Percentiles rank a stretch among this genome's conserved stretches.
Conservation (phyloP, 2,888 invertebrate genomes). For the Shargacucullia verbasci region DNA sequence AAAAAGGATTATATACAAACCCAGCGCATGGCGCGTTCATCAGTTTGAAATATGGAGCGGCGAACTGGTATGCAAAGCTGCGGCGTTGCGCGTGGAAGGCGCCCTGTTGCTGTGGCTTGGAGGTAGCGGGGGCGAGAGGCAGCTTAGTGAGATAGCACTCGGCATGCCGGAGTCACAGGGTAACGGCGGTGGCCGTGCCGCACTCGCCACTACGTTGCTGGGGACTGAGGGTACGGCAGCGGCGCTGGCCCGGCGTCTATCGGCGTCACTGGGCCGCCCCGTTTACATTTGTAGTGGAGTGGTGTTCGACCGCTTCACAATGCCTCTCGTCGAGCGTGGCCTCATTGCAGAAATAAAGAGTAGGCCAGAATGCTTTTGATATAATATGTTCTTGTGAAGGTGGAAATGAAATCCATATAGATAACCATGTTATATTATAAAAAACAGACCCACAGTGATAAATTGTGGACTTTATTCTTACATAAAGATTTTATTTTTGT, state of each 20-base stretch:
- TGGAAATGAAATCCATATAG: no score
- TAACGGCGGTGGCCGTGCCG: conserved; percentile 28
- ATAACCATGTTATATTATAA: no score
- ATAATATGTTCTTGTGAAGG: background rate
- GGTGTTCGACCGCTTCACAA: conserved; percentile 68
- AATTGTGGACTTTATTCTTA: no score
- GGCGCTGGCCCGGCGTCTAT: conserved; percentile 68
- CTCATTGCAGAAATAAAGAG: conserved; percentile 68
- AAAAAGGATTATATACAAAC: conserved; percentile 64
- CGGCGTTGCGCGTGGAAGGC: conserved; percentile 68
- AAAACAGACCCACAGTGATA: no score
- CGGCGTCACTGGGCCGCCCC: conserved; percentile 61
- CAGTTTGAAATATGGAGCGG: conserved; percentile 75
- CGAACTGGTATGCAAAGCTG: conserved; percentile 67
- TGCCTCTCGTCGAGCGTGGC: conserved; percentile 67
- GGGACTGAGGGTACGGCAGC: conserved; percentile 56
- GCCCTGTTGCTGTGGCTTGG: conserved; percentile 78
- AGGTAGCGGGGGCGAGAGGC: conserved; percentile 45
- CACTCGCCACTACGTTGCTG: conserved; percentile 57
- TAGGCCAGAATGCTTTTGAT: conserved; percentile 64
- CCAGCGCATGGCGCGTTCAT: conserved; percentile 73
- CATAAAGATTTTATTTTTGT: no score
- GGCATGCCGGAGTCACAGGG: conserved; percentile 60
- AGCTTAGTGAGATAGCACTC: conserved; percentile 64
- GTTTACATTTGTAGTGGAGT: conserved; percentile 66